Base-by-base conservation (phyloP, 2,797 vertebrate genomes). In the Bovichtus diacanthus region DNA sequence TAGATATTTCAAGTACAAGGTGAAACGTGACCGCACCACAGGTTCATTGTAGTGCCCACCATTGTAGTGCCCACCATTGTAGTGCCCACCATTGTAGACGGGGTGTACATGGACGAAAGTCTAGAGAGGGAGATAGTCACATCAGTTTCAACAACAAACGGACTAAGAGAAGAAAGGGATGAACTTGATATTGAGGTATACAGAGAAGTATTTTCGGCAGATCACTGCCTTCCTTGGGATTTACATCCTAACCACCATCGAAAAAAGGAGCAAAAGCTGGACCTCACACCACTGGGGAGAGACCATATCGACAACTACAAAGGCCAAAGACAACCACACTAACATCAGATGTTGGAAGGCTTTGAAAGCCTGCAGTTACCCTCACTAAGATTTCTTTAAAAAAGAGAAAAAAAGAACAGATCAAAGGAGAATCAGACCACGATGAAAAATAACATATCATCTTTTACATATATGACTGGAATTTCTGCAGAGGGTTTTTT, bases 141-240 rank as follows among this genome's bases (percentile, higher is more conserved):
- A 72, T 70, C 59, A 29, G 11, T 34, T 60, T 7, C 46, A 70
- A 47, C 21, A 31, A 29, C 6, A 7, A 13, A 25, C 16, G 3
- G 27, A 36, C 72, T 47, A 27, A 65, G 12, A 59, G 60, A 23
- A 23, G 49, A 25, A 12, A 5, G 15, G 58, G 7, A 36, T 67
- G 39, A 39, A 73, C 12, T 46, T 46, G 23, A 75, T 60, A 46
- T 27, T 68, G 65, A 50, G 72, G 44, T 78, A 76, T 64, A 41
- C 2, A 66, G 62, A 72, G 65, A 80, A 71, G 50, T 19, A 51
- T 58, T 74, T 68, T 60, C 93, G 90, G 80, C 25, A 63, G 56
- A 61, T 70, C 78, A 53, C 50, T 41, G 61, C 5, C 44, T 69
- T 38, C 36, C 58, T 39, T 73, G 65, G 68, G 23, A 69, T 61